Evolutionary conservation across 2,113 vertebrate genomes (phyloP).

Genomic region (Ivindomyrus marchei): DNA sequence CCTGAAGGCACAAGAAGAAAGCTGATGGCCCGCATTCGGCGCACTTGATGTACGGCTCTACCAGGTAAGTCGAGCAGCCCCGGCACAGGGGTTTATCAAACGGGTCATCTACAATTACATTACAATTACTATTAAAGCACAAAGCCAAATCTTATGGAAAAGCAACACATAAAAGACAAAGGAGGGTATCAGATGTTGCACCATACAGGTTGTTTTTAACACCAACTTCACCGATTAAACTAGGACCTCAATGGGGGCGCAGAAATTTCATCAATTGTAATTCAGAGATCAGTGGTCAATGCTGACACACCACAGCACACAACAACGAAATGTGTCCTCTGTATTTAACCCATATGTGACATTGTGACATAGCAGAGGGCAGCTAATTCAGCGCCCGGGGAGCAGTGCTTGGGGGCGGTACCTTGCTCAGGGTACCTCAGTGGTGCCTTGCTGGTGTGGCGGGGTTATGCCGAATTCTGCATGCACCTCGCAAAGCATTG

Average conservation of each 20-base stretch:
- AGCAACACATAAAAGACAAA: background rate
- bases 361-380: too few species aligned
- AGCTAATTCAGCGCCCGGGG: too few species aligned
- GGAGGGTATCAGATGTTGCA: background rate
- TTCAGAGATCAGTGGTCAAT: too few species aligned
- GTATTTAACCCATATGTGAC: too few species aligned
- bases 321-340: too few species aligned
- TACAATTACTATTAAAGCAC: background rate
- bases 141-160: background rate
- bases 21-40: conserved; percentile 89
- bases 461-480: background rate
- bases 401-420: too few species aligned
- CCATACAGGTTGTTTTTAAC: background rate
- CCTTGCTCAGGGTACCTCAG: too few species aligned
- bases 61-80: conserved; percentile 86
- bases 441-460: too few species aligned
- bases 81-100: conserved; percentile 89
- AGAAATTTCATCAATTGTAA: too few species aligned
- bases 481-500: background rate
- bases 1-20: conserved; percentile 91
- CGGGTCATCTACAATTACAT: conserved; percentile 72
- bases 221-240: background rate
- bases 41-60: conserved; percentile 94
- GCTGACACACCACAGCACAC: too few species aligned
- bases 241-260: background rate